phyloP scores from a whole-genome alignment of 1,140 invertebrate genomes.

The Pseudomyrmex dendroicus region DNA sequence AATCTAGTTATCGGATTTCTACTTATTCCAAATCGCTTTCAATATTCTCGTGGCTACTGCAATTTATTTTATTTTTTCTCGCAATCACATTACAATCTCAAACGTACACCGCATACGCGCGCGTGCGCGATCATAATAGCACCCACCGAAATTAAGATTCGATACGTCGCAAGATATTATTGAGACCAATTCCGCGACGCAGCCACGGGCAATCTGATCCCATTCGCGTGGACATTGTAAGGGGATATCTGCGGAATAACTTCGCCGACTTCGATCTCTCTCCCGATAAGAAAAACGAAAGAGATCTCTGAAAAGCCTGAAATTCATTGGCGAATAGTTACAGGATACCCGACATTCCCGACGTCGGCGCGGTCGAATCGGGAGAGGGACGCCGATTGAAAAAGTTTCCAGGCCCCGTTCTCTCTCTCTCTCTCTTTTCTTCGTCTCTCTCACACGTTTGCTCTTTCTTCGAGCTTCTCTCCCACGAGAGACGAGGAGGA shows the following conservation, averaged over 20 bases:
- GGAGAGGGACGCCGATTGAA: slow-evolving; percentile 69
- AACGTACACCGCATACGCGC: no score
- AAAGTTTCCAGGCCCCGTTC: slow-evolving; percentile 66
- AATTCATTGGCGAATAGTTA: slow-evolving; percentile 69
- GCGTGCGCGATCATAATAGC: background rate
- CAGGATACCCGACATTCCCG: slow-evolving; percentile 64
- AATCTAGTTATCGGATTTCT: no score
- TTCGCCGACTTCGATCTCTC: slow-evolving; percentile 43
- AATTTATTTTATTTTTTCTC: background rate
- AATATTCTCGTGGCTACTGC: no score
- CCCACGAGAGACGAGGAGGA: background rate
- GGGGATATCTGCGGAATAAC: slow-evolving; percentile 54
- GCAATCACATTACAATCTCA: background rate
- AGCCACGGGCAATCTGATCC: slow-evolving; percentile 40
- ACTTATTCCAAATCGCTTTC: no score
- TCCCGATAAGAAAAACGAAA: slow-evolving; percentile 58
- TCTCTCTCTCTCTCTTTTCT: slow-evolving; percentile 7
- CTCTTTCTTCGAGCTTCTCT: background rate
- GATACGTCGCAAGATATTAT: slow-evolving; percentile 30
- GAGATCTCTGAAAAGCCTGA: slow-evolving; percentile 60
- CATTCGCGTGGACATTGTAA: slow-evolving; percentile 54
- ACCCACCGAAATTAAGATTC: slow-evolving; percentile 42
- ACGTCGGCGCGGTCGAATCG: slow-evolving; percentile 39
- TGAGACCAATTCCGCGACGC: slow-evolving; percentile 44
- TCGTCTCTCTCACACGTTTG: background rate